Percentiles rank a stretch among this genome's conserved stretches.
These are phyloP conservation scores for Plagodis pulveraria DNA, from an alignment of 2,888 invertebrate genomes.

Conservation along the genomic window DNA sequence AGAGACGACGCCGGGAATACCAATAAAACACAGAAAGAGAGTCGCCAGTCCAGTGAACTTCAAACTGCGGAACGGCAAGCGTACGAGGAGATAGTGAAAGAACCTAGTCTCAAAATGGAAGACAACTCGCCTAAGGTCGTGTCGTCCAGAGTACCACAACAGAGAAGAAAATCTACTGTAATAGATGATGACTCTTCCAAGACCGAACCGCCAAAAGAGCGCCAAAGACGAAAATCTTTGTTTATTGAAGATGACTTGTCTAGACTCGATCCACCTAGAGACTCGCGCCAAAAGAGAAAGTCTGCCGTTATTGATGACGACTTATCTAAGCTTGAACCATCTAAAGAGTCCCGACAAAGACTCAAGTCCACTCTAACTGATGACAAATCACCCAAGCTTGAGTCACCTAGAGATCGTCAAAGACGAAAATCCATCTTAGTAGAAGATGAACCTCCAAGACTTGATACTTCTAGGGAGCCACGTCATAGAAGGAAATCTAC, in stretches of 20 bases:
- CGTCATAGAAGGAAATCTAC: background rate
- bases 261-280: background rate
- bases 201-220: background rate
- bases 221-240: background rate
- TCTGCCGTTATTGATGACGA: background rate
- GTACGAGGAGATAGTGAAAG: constrained; percentile 84
- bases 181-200: background rate
- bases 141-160: background rate
- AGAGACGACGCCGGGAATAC: constrained; percentile 67
- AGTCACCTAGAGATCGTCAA: background rate
- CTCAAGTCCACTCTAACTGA: background rate
- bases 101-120: constrained; percentile 43
- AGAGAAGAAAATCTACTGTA: background rate
- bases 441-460: background rate
- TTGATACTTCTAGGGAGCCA: background rate
- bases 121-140: background rate
- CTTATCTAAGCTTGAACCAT: background rate
- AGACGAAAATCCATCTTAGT: background rate
- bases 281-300: background rate
- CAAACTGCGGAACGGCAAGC: constrained; percentile 86
- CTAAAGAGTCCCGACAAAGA: background rate
- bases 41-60: constrained; percentile 85
- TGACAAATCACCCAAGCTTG: background rate
- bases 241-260: background rate
- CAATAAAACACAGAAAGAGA: constrained; percentile 84